Evolutionary conservation across 1,140 invertebrate genomes (phyloP).

Genomic region (Aphelinus certus): DNA sequence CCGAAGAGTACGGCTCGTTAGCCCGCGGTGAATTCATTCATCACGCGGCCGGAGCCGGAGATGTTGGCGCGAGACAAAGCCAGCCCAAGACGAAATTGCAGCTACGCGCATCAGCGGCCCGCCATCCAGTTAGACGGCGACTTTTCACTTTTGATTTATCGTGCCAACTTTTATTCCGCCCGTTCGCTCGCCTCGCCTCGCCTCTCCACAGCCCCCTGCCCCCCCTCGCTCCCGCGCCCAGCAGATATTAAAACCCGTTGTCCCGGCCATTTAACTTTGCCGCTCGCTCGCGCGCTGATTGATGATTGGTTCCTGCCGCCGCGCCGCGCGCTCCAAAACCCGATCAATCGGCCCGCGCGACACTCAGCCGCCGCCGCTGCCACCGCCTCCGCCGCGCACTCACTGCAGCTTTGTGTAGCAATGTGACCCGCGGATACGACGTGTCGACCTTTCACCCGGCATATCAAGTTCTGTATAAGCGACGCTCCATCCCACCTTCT

Average conservation of each 20-base stretch:
- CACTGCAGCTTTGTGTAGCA: no score
- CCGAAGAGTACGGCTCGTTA: not conserved
- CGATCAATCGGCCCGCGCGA: conserved; percentile 31
- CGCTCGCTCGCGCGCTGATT: conserved; percentile 51
- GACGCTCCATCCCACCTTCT: no score
- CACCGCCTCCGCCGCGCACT: no score
- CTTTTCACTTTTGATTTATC: conserved; percentile 68
- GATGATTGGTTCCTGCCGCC: conserved; percentile 57
- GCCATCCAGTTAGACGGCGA: conserved; percentile 48
- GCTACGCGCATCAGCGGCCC: conserved; percentile 40
- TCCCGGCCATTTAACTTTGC: conserved; percentile 63
- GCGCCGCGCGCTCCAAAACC: conserved; percentile 36
- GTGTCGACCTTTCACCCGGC: no score
- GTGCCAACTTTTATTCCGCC: conserved; percentile 63
- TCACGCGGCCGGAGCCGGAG: not conserved
- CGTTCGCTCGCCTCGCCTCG: conserved; percentile 9
- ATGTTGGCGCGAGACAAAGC: conserved; percentile 19
- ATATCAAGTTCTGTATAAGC: no score
- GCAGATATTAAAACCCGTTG: conserved; percentile 66
- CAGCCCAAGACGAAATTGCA: conserved; percentile 14
- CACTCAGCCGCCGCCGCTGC: not conserved
- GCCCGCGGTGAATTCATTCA: no score
- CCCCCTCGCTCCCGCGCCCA: conserved; percentile 10
- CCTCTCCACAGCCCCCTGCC: no score
- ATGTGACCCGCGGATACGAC: no score